Percentiles rank a stretch among this genome's conserved stretches.
phyloP scores from a whole-genome alignment of 2,797 vertebrate genomes.

The Dermochelys coriacea region DNA sequence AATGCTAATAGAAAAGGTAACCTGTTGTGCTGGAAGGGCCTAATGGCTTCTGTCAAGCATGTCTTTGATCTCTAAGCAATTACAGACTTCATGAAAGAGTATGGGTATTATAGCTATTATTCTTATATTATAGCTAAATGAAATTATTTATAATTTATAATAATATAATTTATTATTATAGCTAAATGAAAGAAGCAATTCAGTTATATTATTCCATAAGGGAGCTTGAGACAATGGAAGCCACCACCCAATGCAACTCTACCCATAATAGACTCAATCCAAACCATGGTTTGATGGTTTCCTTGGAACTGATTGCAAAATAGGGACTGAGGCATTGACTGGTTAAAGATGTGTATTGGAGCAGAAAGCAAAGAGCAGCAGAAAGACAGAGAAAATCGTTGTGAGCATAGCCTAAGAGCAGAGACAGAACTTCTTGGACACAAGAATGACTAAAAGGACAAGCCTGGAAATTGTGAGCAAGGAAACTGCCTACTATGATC shows the following conservation, averaged over 20 bases:
- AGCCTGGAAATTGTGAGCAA: too few species aligned
- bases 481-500: background rate
- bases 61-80: fast-evolving
- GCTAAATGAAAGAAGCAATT: background rate
- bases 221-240: background rate
- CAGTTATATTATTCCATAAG: background rate
- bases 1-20: background rate
- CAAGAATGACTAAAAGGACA: too few species aligned
- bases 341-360: too few species aligned
- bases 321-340: too few species aligned
- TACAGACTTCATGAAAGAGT: background rate
- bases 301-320: too few species aligned
- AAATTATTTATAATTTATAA: too few species aligned
- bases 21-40: background rate
- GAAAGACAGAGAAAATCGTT: too few species aligned
- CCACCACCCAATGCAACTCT: background rate
- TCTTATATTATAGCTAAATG: too few species aligned
- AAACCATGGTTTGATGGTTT: too few species aligned
- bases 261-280: too few species aligned
- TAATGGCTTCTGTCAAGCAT: background rate
- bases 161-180: too few species aligned
- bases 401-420: background rate
- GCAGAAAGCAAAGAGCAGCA: too few species aligned
- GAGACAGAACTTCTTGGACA: background rate
- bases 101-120: background rate